Evolutionary conservation across 2,113 vertebrate genomes (phyloP).

Genomic region (Muntiacus reevesi): DNA sequence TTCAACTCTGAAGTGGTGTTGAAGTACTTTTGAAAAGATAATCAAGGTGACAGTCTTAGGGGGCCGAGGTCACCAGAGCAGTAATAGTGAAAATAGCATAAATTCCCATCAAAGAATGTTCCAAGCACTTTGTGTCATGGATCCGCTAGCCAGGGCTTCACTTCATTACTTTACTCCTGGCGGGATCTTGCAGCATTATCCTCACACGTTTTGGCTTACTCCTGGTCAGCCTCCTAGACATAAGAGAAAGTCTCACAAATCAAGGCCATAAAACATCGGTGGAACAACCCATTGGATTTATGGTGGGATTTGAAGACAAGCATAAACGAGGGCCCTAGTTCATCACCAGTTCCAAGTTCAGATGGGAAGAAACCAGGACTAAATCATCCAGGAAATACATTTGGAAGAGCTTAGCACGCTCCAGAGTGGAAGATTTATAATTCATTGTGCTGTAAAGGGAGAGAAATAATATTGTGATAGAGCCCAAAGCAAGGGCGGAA

Average conservation of each 20-base stretch:
- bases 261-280: constrained; percentile 59
- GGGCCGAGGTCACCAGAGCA: not conserved
- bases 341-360: constrained; percentile 60
- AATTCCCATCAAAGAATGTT: not conserved
- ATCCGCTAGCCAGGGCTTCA: not conserved
- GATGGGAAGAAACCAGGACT: constrained; percentile 52
- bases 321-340: constrained; percentile 51
- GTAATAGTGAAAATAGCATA: not conserved
- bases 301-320: constrained; percentile 70
- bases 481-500: constrained; percentile 57
- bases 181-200: not conserved
- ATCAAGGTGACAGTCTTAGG: not conserved
- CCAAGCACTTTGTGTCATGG: not conserved
- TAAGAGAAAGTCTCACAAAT: constrained; percentile 47
- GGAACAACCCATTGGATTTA: constrained; percentile 61
- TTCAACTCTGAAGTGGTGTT: not conserved
- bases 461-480: constrained; percentile 75
- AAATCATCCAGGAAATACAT: constrained; percentile 76
- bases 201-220: constrained; percentile 4
- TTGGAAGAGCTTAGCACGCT: constrained; percentile 76
- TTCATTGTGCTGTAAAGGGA: constrained; percentile 67
- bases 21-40: not conserved
- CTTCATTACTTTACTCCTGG: not conserved
- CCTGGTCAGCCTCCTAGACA: constrained; percentile 25
- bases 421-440: constrained; percentile 77